phyloP scores from a whole-genome alignment of 2,797 vertebrate genomes.

The Distichodus sexfasciatus region DNA sequence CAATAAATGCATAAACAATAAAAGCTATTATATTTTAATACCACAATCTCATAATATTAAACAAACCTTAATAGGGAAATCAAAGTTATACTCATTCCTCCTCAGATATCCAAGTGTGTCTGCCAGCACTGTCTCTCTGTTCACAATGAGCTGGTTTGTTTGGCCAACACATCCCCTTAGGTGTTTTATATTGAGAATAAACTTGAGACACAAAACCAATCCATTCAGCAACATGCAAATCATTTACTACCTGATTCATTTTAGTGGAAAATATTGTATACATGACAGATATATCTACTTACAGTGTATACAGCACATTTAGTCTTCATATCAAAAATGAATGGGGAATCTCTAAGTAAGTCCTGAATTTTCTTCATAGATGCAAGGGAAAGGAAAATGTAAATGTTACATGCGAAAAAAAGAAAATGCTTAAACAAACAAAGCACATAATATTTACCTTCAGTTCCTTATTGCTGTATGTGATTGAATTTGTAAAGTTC shows the following conservation, averaged over 20 bases:
- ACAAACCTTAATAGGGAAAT: constrained; percentile 19
- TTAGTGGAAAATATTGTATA: not conserved
- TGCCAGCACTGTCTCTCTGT: constrained; percentile 19
- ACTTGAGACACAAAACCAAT: not conserved
- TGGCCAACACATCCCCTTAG: not conserved
- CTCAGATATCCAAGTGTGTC: constrained; percentile 40
- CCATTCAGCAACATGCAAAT: too few relatives aligned
- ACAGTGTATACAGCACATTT: not conserved
- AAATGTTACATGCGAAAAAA: not conserved
- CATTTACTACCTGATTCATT: not conserved
- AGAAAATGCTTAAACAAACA: not conserved
- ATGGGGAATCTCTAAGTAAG: not conserved
- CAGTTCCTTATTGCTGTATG: too few relatives aligned
- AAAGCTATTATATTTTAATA: too few relatives aligned
- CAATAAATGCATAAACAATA: too few relatives aligned
- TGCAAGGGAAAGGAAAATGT: not conserved
- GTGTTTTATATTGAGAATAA: not conserved
- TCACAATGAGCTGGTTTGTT: not conserved
- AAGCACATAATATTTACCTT: not conserved
- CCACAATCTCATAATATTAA: not conserved
- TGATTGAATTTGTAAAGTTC: too few relatives aligned
- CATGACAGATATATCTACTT: not conserved
- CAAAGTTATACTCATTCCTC: not conserved
- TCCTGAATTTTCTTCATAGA: not conserved
- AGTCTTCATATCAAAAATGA: constrained; percentile 43